Conservation (phyloP, 2,797 vertebrate genomes). For the Sciurus carolinensis region DNA sequence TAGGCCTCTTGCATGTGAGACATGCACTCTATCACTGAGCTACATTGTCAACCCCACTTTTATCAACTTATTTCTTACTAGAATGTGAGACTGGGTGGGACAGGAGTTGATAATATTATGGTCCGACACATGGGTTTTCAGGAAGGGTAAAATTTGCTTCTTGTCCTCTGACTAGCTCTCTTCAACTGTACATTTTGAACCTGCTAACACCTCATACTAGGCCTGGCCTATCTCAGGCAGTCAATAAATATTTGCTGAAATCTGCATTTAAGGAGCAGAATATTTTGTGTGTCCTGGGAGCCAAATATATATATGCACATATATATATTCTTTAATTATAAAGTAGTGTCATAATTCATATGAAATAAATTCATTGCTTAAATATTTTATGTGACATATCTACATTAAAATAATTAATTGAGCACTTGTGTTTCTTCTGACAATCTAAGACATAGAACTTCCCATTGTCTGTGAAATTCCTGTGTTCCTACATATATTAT, state of each 20-base stretch:
- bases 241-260: not conserved
- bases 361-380: not conserved
- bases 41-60: not conserved
- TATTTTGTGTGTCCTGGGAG: not conserved
- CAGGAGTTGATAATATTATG: not conserved
- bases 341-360: constrained; percentile 11
- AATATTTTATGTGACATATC: not conserved
- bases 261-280: not conserved
- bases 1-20: not conserved
- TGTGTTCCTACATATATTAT: not conserved
- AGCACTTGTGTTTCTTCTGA: not conserved
- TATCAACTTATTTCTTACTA: not conserved
- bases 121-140: too few species aligned
- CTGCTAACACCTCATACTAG: not conserved
- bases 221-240: not conserved
- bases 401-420: not conserved
- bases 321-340: constrained; percentile 31
- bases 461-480: not conserved
- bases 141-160: not conserved
- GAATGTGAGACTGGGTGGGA: not conserved
- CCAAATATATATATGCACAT: not conserved
- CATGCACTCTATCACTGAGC: not conserved
- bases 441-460: not conserved
- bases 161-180: not conserved
- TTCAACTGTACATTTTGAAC: not conserved